phyloP scores from a whole-genome alignment of 2,888 invertebrate species.

The Aphodius granarius region DNA sequence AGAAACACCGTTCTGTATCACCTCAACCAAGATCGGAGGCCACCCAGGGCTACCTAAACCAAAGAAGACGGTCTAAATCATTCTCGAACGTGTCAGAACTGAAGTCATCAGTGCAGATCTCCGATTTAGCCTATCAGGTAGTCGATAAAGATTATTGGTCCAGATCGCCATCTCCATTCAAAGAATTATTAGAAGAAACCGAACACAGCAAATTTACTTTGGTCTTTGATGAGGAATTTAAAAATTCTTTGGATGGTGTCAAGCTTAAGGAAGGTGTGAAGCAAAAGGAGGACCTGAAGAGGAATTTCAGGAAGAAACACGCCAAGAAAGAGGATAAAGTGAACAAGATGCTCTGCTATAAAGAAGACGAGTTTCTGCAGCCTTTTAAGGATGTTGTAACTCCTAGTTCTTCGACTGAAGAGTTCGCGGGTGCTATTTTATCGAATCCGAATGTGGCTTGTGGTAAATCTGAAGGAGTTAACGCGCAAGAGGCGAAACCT shows the following conservation, averaged over 20 bases:
- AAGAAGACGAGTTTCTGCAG: not conserved
- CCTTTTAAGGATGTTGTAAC: not conserved
- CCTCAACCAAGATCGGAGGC: slow-evolving; percentile 5
- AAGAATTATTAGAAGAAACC: slow-evolving; percentile 49
- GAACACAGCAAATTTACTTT: slow-evolving; percentile 31
- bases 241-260: slow-evolving; percentile 66
- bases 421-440: not conserved
- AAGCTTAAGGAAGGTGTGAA: too few species aligned
- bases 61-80: slow-evolving; percentile 15
- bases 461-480: slow-evolving; percentile 19
- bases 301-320: slow-evolving; percentile 24
- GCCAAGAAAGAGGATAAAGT: slow-evolving; percentile 1
- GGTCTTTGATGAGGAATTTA: slow-evolving; percentile 49
- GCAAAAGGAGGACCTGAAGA: slow-evolving; percentile 27
- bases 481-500: slow-evolving; percentile 20
- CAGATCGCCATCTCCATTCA: slow-evolving; percentile 54
- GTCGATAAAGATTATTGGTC: slow-evolving; percentile 55
- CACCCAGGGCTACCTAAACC: not conserved
- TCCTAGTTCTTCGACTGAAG: not conserved
- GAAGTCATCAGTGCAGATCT: slow-evolving; percentile 41
- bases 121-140: slow-evolving; percentile 53
- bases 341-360: not conserved
- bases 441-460: slow-evolving; percentile 5
- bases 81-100: not conserved
- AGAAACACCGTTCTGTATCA: slow-evolving; percentile 15